Percentiles rank a stretch among this genome's conserved stretches.
Conservation (phyloP, 2,797 vertebrate species). For the Falco cherrug region DNA sequence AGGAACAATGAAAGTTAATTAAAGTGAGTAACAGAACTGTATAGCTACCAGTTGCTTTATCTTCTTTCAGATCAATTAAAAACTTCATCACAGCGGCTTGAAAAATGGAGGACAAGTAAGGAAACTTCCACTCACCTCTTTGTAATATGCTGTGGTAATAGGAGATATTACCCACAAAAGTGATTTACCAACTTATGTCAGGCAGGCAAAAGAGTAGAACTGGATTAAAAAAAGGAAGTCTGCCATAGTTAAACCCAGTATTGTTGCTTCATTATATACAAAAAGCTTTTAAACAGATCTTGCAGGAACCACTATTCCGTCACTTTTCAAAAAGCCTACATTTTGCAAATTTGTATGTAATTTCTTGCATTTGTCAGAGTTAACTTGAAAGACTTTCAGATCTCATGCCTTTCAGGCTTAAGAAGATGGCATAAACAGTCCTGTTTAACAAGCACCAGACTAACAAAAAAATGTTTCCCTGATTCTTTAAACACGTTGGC, state of each 20-base stretch:
- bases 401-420: neutral
- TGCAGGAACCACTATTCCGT: neutral
- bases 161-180: neutral
- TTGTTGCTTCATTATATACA: neutral
- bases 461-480: neutral
- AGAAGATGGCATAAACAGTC: neutral
- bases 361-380: neutral
- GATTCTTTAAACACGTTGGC: fast-evolving
- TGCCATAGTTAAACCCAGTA: neutral
- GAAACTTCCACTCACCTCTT: neutral
- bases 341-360: neutral
- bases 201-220: neutral
- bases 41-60: neutral
- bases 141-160: fast-evolving
- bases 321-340: neutral
- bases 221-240: neutral
- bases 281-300: neutral
- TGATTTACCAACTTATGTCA: neutral
- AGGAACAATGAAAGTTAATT: neutral
- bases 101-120: neutral
- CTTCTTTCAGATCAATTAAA: neutral
- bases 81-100: neutral
- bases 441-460: neutral
- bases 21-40: neutral
- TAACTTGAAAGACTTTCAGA: neutral